Evolutionary conservation across 92 coral and sea anemone genomes (phyloP), one percentile per base, ranked within the genome.

Genomic region (Meandrina meandrites): DNA sequence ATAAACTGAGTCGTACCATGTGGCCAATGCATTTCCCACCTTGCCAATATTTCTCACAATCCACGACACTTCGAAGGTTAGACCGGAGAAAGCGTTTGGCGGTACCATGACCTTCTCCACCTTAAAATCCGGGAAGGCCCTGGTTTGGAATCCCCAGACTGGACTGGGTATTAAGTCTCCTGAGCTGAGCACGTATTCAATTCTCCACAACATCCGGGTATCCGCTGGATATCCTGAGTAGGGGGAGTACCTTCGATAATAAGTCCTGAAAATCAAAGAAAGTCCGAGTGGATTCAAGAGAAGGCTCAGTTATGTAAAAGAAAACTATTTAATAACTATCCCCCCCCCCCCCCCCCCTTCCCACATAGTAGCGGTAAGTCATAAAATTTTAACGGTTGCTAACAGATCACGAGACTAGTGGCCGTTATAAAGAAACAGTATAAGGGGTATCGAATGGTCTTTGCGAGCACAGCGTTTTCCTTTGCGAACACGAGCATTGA

Each of bases 51-150:
- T 94, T 82, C 88, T 47, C 14, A 94, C 97, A 17, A 83, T 88
- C 97, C 97, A 94, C 56, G 97, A 94, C n/a, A 94, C 95, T 60
- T 89, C 88, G 32, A 94, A 81, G 31, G 90, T 90, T 78, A 84
- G 92, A 50, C 95, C 95, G 42, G 97, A 94, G 69, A 94, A 94
- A 68, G 94, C 95, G 19, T 88, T 79, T 19, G 88, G 87, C 8
- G 97, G 97, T 50, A 86, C 83, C 58, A 86, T 37, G 77, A 94
- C 86, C n/a, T 71, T 73, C 58, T 90, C 90, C 16, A 92, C 92
- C 53, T 88, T 89, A 70, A 92, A 92, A 81, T 94, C 94, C 1
- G 91, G 94, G 58, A 82, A 94, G 12, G 93, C 93, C 60, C 85
- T 79, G 36, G 97, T 94, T 42, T 82, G 72, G 88, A 94, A 94